Evolutionary conservation across 2,888 invertebrate species (phyloP), one percentile per base, ranked within the genome.

Genomic region (Platynereis dumerilii): DNA sequence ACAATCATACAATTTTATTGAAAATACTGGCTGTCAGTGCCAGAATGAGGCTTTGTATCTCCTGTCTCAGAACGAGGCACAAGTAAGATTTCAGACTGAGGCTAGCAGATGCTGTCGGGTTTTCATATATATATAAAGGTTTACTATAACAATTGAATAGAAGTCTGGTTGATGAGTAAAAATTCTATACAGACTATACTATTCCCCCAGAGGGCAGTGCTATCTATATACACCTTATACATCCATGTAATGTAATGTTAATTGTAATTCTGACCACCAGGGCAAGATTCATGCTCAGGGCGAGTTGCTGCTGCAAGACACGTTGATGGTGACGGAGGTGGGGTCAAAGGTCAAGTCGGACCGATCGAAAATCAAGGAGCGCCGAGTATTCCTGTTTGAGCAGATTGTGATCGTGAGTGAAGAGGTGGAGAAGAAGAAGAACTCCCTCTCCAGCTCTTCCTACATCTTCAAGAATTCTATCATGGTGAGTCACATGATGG

Each of bases 201-300:
- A 42, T 42, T 42, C n/a, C n/a, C n/a, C n/a, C n/a, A n/a, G n/a
- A n/a, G n/a, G n/a, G n/a, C n/a, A n/a, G n/a, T n/a, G n/a, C n/a
- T n/a, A n/a, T n/a, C n/a, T n/a, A n/a, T n/a, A n/a, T n/a, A n/a
- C n/a, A n/a, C n/a, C n/a, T n/a, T n/a, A n/a, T n/a, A n/a, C n/a
- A n/a, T n/a, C n/a, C n/a, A n/a, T n/a, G n/a, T n/a, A n/a, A n/a
- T n/a, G n/a, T n/a, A n/a, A n/a, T n/a, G n/a, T n/a, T 34, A 12
- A 34, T 34, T 34, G 7, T 34, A 12, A 7, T 34, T 34, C 34
- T 34, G 7, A 7, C 34, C 34, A 34, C 88, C 86, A 94, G 91
- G 96, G 97, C 61, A 97, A 96, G 87, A 94, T 99, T 75, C 96
- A 94, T 57, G 92, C 96, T 52, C 98, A 98, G 86, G 99, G 98